phyloP scores from a whole-genome alignment of 2,797 vertebrate genomes.

The Pitangus sulphuratus region DNA sequence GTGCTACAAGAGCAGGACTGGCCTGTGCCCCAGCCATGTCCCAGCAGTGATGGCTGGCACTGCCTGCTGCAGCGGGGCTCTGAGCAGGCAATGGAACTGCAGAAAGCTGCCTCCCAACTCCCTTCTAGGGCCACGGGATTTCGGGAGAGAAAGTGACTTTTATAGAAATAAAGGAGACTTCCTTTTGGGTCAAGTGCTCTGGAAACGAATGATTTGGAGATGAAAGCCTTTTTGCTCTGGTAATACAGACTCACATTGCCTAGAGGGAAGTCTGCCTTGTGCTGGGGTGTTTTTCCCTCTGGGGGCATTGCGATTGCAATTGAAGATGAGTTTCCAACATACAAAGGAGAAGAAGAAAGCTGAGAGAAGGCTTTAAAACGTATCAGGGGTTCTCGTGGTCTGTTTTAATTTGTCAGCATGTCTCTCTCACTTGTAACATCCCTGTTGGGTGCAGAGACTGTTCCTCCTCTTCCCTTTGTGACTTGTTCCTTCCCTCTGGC shows the following conservation, averaged over 20 bases:
- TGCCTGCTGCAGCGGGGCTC: neutral
- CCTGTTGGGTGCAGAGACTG: neutral
- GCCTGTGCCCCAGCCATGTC: neutral
- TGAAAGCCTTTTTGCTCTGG: conserved; percentile 37
- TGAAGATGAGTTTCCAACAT: conserved; percentile 52
- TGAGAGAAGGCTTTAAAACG: conserved; percentile 1
- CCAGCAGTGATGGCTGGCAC: fast-evolving
- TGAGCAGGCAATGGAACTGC: fast-evolving
- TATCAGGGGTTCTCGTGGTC: neutral
- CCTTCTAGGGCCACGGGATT: neutral
- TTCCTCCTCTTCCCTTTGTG: neutral
- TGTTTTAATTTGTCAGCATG: conserved; percentile 49
- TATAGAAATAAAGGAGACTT: conserved; percentile 22
- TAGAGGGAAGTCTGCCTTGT: conserved; percentile 32
- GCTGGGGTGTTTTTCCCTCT: conserved; percentile 27
- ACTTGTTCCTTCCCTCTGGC: neutral
- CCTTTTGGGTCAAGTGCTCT: conserved; percentile 46
- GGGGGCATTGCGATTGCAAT: neutral
- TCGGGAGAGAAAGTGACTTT: conserved; percentile 6
- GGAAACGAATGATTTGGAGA: conserved; percentile 32
- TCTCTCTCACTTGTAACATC: neutral
- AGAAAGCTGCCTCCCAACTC: neutral
- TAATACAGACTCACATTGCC: conserved; percentile 13
- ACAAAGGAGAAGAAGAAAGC: conserved; percentile 54
- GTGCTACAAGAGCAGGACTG: neutral